Conservation (phyloP, 2,888 invertebrate genomes). For the Yponomeuta evonymella region DNA sequence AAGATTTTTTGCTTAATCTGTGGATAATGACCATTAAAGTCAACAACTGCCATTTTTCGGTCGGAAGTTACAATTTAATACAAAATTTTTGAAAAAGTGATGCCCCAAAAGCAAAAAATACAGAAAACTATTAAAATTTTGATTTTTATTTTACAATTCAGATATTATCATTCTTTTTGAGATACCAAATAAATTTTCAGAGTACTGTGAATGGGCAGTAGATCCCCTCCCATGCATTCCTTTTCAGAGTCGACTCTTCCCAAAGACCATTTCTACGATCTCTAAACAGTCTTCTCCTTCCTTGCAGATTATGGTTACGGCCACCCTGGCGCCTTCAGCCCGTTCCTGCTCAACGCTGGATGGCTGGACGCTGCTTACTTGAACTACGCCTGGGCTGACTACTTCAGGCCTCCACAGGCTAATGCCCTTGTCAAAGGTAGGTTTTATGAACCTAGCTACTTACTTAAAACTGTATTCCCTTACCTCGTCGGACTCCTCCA, state of each 20-base stretch:
- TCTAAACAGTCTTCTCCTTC: conserved; percentile 31
- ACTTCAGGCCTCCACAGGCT: conserved; percentile 76
- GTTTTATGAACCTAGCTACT: background rate
- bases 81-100: too few relatives aligned
- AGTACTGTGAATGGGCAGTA: background rate
- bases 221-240: background rate
- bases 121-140: too few relatives aligned
- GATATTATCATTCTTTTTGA: too few relatives aligned
- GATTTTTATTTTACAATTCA: too few relatives aligned
- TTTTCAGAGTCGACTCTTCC: conserved; percentile 6
- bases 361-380: conserved; percentile 92
- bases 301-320: conserved; percentile 86
- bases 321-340: conserved; percentile 85
- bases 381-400: conserved; percentile 85
- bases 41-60: too few relatives aligned
- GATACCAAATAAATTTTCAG: too few relatives aligned
- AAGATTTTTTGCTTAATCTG: too few relatives aligned
- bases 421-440: conserved; percentile 78
- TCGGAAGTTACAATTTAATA: too few relatives aligned
- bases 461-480: background rate
- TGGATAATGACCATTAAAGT: too few relatives aligned
- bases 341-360: conserved; percentile 86
- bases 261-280: background rate
- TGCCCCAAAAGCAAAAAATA: too few relatives aligned
- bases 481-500: background rate